Conservation (phyloP, 2,888 invertebrate species). For the Plagodis dolabraria region DNA sequence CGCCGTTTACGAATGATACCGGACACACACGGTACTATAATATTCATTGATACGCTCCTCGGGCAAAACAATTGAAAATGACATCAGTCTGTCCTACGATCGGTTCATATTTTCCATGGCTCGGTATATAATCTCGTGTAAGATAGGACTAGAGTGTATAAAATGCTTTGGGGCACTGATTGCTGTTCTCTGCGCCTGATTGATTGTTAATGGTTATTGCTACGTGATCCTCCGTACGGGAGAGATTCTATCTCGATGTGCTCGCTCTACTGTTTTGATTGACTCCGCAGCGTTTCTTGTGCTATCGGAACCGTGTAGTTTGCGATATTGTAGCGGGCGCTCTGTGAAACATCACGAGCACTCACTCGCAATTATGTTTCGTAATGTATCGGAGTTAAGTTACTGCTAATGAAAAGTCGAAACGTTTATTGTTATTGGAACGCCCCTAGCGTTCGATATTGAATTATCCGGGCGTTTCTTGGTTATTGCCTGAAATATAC, state of each 20-base stretch:
- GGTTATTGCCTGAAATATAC: constrained; percentile 26
- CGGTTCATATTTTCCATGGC: constrained; percentile 59
- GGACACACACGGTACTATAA: constrained; percentile 61
- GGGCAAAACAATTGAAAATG: constrained; percentile 61
- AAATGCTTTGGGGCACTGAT: constrained; percentile 52
- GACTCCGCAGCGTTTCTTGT: constrained; percentile 40
- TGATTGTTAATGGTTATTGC: constrained; percentile 68
- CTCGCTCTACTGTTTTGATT: constrained; percentile 43
- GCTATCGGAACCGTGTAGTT: constrained; percentile 38
- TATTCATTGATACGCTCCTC: constrained; percentile 62
- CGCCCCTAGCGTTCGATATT: constrained; percentile 56
- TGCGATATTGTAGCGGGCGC: constrained; percentile 34
- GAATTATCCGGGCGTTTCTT: constrained; percentile 40
- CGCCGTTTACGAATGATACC: constrained; percentile 63
- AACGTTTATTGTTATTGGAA: constrained; percentile 64
- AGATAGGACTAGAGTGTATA: constrained; percentile 44
- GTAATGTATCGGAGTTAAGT: constrained; percentile 61
- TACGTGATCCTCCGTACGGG: constrained; percentile 51
- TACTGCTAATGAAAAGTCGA: constrained; percentile 76
- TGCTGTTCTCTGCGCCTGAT: constrained; percentile 53
- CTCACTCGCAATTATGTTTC: constrained; percentile 50
- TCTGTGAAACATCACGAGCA: constrained; percentile 46
- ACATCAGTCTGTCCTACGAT: constrained; percentile 56
- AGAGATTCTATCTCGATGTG: constrained; percentile 43
- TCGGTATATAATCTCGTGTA: constrained; percentile 50